Percentiles rank a stretch among this genome's conserved stretches.
These are phyloP conservation scores for Choloepus hoffmanni DNA, from an alignment of 2,113 vertebrate genomes.

Conservation along the genomic window DNA sequence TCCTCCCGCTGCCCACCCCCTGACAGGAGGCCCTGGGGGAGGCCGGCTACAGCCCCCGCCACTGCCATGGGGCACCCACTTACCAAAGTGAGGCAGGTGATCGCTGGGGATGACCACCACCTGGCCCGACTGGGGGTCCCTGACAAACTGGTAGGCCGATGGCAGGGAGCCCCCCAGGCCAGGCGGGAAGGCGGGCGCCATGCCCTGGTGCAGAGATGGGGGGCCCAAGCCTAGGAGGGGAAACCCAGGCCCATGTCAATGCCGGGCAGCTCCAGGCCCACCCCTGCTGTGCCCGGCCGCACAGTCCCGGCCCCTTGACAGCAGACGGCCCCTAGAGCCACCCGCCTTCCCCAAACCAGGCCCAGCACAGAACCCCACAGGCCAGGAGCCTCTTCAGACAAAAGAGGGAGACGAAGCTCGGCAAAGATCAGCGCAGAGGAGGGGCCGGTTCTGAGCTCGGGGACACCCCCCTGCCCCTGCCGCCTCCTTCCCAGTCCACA, in stretches of 20 bases:
- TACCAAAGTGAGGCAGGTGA: conserved; percentile 96
- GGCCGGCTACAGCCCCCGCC: background rate
- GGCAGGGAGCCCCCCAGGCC: conserved; percentile 93
- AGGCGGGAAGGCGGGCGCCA: conserved; percentile 93
- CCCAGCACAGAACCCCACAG: fast-evolving
- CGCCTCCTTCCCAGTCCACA: too few species aligned
- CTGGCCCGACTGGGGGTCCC: conserved; percentile 97
- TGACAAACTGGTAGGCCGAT: conserved; percentile 95
- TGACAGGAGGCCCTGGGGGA: background rate
- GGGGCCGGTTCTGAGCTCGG: background rate
- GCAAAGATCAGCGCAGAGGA: background rate
- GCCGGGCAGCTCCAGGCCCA: background rate
- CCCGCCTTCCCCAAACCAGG: fast-evolving
- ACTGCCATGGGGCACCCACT: conserved; percentile 39
- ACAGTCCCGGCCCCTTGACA: too few species aligned
- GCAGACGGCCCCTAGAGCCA: background rate
- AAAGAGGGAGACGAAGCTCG: fast-evolving
- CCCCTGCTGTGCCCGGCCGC: background rate
- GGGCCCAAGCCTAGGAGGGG: conserved; percentile 91
- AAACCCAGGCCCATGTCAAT: background rate
- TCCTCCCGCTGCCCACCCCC: fast-evolving
- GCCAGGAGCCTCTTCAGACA: fast-evolving
- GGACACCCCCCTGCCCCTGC: too few species aligned
- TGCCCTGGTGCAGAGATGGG: conserved; percentile 94
- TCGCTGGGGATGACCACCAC: conserved; percentile 96